Percentiles rank a stretch among this genome's conserved stretches.
Evolutionary conservation across 1,140 invertebrate genomes (phyloP).

Genomic region (Drosophila mojavensis): DNA sequence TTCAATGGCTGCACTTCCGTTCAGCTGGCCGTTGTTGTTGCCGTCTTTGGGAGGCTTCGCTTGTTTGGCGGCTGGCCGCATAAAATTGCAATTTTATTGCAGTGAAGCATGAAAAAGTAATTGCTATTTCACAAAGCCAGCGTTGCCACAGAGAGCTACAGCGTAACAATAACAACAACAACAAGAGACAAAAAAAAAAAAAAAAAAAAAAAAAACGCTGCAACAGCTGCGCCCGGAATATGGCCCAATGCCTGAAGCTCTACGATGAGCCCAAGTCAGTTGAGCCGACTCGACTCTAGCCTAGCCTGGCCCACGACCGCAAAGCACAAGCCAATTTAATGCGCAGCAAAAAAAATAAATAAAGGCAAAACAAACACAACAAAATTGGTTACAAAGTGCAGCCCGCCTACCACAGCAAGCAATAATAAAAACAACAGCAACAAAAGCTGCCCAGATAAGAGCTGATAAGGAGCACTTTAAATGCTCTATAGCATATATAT

Average conservation of each 20-base stretch:
- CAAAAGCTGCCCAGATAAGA: constrained; percentile 7
- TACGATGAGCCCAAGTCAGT: constrained; percentile 24
- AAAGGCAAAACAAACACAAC: constrained; percentile 68
- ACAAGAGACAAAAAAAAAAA: too few species aligned
- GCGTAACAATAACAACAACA: constrained; percentile 10
- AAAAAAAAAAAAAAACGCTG: constrained; percentile 17
- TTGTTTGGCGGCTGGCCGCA: constrained; percentile 77
- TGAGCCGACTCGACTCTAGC: not conserved
- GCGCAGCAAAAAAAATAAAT: constrained; percentile 27
- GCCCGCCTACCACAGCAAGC: constrained; percentile 46
- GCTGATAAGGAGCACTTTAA: not conserved
- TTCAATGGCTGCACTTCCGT: constrained; percentile 76
- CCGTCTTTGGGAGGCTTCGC: constrained; percentile 34
- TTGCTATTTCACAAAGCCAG: constrained; percentile 78
- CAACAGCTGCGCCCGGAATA: constrained; percentile 62
- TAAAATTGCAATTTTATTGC: constrained; percentile 83
- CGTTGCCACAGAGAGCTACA: constrained; percentile 16
- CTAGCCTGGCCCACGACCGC: constrained; percentile 37
- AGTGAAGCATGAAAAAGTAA: constrained; percentile 82
- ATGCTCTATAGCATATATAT: constrained; percentile 3
- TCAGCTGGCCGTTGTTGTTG: constrained; percentile 24
- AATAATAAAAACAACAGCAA: constrained; percentile 45
- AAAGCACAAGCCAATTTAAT: constrained; percentile 71
- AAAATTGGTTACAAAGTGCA: constrained; percentile 75
- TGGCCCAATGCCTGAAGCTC: constrained; percentile 4